Evolutionary conservation across 1,140 invertebrate genomes (phyloP).

Genomic region (Penaeus vannamei): DNA sequence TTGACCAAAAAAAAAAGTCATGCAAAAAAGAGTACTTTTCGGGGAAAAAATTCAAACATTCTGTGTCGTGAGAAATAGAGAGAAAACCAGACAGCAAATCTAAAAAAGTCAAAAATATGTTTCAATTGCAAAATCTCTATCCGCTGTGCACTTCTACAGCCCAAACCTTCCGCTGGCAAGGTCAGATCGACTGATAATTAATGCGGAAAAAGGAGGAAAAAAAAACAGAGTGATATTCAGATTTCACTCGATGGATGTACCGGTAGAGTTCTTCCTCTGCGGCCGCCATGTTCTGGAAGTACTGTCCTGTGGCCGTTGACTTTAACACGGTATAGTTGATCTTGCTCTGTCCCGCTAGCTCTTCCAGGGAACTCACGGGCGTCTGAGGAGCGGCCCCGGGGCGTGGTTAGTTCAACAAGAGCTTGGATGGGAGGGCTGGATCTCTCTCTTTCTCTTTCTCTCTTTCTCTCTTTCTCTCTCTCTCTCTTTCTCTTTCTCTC

Average conservation of each 20-base stretch:
- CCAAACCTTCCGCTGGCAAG: not conserved
- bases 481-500: too few relatives aligned
- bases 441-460: too few relatives aligned
- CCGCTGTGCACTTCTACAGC: too few relatives aligned
- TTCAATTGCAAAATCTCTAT: too few relatives aligned
- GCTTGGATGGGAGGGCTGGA: not conserved
- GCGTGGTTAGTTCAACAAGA: not conserved
- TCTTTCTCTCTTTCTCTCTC: too few relatives aligned
- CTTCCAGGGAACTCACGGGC: constrained; percentile 89
- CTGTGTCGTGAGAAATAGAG: too few relatives aligned
- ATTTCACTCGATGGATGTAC: constrained; percentile 72
- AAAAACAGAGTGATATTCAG: not conserved
- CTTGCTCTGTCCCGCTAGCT: constrained; percentile 86
- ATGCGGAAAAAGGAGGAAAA: not conserved
- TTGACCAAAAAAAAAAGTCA: too few relatives aligned
- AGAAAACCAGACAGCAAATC: too few relatives aligned
- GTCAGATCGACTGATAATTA: constrained; percentile 4
- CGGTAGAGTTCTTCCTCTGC: constrained; percentile 90
- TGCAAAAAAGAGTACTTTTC: too few relatives aligned
- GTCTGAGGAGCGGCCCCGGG: constrained; percentile 74
- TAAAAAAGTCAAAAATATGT: too few relatives aligned
- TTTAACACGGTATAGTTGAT: constrained; percentile 93
- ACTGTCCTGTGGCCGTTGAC: constrained; percentile 85
- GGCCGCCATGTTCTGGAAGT: constrained; percentile 93
- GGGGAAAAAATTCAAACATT: too few relatives aligned